Conservation (phyloP, 1,140 invertebrate species). For the Oppia nitens region DNA sequence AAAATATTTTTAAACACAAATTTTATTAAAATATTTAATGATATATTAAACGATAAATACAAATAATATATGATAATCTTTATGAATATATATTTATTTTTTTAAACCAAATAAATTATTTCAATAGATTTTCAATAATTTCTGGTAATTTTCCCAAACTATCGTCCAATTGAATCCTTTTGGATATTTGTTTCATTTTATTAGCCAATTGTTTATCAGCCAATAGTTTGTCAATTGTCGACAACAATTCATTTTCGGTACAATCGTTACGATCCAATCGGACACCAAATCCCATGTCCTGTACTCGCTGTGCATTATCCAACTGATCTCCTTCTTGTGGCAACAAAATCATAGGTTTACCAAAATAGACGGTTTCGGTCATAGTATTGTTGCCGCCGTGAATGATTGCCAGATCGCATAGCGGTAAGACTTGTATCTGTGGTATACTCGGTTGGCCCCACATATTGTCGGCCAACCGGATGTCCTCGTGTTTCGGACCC, state of each 20-base stretch:
- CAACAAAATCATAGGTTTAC: constrained; percentile 23
- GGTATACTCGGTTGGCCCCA: constrained; percentile 1
- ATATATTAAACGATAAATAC: no score
- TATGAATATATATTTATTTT: no score
- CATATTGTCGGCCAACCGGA: constrained; percentile 8
- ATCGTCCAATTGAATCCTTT: no score
- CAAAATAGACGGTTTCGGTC: constrained; percentile 19
- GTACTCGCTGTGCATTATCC: constrained; percentile 13
- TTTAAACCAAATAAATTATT: no score
- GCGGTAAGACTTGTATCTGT: constrained; percentile 7
- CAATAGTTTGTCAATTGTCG: constrained; percentile 11
- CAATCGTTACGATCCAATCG: constrained; percentile 7
- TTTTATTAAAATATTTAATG: no score
- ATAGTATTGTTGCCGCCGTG: constrained; percentile 23
- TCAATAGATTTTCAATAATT: no score
- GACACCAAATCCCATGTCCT: constrained; percentile 8
- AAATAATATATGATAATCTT: no score
- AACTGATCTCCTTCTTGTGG: constrained; percentile 17
- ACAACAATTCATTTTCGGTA: constrained; percentile 10
- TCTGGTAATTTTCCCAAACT: no score
- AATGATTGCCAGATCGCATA: constrained; percentile 22
- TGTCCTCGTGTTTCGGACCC: background rate
- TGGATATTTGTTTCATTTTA: background rate
- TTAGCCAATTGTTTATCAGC: constrained; percentile 2
- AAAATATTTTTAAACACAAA: no score